Conservation (phyloP, 2,113 vertebrate genomes). For the Clinocottus analis region DNA sequence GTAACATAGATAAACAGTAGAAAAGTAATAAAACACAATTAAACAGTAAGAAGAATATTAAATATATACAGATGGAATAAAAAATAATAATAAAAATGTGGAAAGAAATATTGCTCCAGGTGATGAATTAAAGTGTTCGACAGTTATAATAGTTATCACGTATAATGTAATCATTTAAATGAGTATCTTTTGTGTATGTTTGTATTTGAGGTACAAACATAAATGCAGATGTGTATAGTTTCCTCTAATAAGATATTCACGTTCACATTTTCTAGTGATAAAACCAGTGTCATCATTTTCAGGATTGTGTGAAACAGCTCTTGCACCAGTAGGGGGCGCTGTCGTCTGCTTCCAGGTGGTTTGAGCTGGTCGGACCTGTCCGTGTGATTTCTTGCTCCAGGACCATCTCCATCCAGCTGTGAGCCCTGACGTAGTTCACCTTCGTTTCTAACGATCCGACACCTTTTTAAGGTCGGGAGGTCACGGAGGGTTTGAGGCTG, state of each 20-base stretch:
- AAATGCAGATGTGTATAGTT: not conserved
- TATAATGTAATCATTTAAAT: not conserved
- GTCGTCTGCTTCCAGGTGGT: not conserved
- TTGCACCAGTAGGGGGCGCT: constrained; percentile 27
- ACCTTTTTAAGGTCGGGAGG: not conserved
- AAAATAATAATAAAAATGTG: no score
- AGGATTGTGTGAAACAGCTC: not conserved
- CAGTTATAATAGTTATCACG: no score
- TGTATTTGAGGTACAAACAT: not conserved
- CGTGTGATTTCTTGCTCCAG: not conserved
- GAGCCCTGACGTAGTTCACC: not conserved
- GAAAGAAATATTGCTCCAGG: no score
- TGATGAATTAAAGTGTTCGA: no score
- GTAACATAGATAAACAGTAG: no score
- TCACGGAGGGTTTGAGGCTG: not conserved
- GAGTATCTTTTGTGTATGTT: not conserved
- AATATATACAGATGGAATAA: no score
- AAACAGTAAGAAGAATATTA: no score
- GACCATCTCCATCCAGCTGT: constrained; percentile 4
- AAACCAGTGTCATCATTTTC: not conserved
- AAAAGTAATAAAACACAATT: no score
- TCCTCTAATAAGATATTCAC: not conserved
- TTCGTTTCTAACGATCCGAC: not conserved
- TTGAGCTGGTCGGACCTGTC: not conserved
- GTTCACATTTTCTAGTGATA: not conserved